These are phyloP conservation scores for Sabellastarte sp. DNA, from an alignment of 2,888 invertebrate genomes.

Conservation along the genomic window DNA sequence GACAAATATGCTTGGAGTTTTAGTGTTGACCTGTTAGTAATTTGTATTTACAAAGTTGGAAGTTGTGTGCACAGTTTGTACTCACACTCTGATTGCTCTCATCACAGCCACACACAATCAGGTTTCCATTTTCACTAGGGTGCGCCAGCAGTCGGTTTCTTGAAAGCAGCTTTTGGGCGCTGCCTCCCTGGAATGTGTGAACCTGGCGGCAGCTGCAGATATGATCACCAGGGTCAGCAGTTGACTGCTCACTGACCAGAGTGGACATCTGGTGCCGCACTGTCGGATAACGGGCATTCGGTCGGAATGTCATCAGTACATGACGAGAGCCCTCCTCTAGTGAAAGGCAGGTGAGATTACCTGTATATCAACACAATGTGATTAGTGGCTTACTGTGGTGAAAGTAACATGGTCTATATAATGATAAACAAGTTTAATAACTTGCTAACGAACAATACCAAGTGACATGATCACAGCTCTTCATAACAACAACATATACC, in stretches of 20 bases:
- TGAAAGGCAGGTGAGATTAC: constrained; percentile 69
- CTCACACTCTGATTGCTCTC: no score
- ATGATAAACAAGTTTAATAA: no score
- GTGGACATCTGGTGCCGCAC: constrained; percentile 47
- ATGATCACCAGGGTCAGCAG: background rate
- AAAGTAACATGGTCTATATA: no score
- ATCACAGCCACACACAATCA: constrained; percentile 73
- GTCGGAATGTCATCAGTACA: constrained; percentile 72
- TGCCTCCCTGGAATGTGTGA: constrained; percentile 67
- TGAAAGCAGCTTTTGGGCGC: constrained; percentile 69
- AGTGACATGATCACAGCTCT: no score
- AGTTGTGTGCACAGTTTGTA: no score
- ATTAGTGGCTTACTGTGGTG: no score
- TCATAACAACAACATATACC: no score
- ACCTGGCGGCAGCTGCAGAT: constrained; percentile 39
- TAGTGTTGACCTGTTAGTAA: no score
- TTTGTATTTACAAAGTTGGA: no score
- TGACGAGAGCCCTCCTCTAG: constrained; percentile 70
- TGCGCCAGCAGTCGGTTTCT: constrained; percentile 66
- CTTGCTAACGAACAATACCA: no score
- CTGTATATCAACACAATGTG: constrained; percentile 26
- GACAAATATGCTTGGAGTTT: no score
- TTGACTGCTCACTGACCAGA: background rate
- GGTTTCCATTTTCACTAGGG: constrained; percentile 62
- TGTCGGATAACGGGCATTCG: constrained; percentile 64